Conservation (phyloP, 2,113 vertebrate genomes). For the Taurulus bubalis region DNA sequence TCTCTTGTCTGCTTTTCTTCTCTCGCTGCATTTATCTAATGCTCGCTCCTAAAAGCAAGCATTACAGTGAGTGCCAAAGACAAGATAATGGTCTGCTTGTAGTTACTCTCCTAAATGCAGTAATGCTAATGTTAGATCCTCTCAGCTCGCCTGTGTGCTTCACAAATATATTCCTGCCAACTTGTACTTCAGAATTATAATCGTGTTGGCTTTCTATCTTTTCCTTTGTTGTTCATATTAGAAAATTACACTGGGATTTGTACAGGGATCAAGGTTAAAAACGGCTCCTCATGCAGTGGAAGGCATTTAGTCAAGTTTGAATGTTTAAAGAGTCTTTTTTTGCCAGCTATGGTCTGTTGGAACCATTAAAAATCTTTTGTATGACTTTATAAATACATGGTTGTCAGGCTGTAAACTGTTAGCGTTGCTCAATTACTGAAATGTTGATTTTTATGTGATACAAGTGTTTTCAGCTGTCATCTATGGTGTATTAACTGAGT, state of each 20-base stretch:
- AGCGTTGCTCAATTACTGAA: conserved; percentile 42
- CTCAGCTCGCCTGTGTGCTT: conserved; percentile 33
- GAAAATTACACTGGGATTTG: conserved; percentile 7
- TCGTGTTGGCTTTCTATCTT: conserved; percentile 36
- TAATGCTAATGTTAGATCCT: conserved; percentile 57
- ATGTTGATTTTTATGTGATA: conserved; percentile 39
- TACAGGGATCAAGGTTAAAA: conserved; percentile 37
- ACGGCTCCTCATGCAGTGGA: conserved; percentile 29
- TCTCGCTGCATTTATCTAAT: conserved; percentile 12
- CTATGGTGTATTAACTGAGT: conserved; percentile 13
- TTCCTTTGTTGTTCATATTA: conserved; percentile 42
- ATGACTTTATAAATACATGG: conserved; percentile 39
- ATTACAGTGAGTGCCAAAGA: conserved; percentile 46
- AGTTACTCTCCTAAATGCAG: conserved; percentile 52
- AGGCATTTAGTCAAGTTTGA: conserved; percentile 11
- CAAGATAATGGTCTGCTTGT: conserved; percentile 65
- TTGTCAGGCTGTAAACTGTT: conserved; percentile 40
- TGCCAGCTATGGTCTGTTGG: neutral
- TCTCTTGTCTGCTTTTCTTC: conserved; percentile 6
- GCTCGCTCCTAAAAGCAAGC: conserved; percentile 39
- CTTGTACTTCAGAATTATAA: conserved; percentile 21
- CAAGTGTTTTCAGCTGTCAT: conserved; percentile 54
- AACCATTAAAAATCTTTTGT: conserved; percentile 19
- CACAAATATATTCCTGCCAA: conserved; percentile 44
- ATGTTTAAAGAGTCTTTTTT: conserved; percentile 4